Conservation (phyloP, 1,140 invertebrate species). For the Catajapyx aquilonaris region DNA sequence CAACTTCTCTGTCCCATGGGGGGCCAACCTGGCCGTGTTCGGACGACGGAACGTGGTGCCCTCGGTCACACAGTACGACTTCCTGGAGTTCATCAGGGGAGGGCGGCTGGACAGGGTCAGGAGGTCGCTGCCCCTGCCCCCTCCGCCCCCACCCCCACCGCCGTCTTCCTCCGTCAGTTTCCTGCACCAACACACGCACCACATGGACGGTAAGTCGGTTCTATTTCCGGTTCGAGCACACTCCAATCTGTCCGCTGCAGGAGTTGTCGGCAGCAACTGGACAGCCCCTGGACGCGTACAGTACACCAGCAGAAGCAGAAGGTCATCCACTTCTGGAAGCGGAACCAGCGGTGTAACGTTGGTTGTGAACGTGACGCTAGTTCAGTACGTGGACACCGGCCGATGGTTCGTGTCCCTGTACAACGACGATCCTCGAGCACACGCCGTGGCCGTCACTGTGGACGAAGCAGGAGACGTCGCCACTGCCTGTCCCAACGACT, state of each 20-base stretch:
- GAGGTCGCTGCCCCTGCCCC: not conserved
- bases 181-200: too few relatives aligned
- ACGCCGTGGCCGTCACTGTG: constrained; percentile 53
- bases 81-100: constrained; percentile 74
- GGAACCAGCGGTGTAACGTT: too few relatives aligned
- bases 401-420: constrained; percentile 89
- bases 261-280: too few relatives aligned
- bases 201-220: too few relatives aligned
- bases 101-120: constrained; percentile 25
- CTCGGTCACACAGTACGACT: constrained; percentile 87
- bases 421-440: constrained; percentile 73
- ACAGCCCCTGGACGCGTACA: too few relatives aligned
- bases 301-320: too few relatives aligned
- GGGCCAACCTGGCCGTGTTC: constrained; percentile 82
- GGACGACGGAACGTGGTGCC: constrained; percentile 76
- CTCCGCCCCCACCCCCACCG: not conserved
- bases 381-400: constrained; percentile 77
- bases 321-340: too few relatives aligned
- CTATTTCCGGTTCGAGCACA: too few relatives aligned
- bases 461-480: constrained; percentile 67
- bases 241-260: too few relatives aligned
- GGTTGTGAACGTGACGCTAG: constrained; percentile 58
- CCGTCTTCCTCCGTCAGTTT: too few relatives aligned
- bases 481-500: constrained; percentile 81
- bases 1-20: constrained; percentile 73